Percentiles rank a stretch among this genome's conserved stretches.
phyloP scores from a whole-genome alignment of 2,113 vertebrate species.

The Scalopus aquaticus region DNA sequence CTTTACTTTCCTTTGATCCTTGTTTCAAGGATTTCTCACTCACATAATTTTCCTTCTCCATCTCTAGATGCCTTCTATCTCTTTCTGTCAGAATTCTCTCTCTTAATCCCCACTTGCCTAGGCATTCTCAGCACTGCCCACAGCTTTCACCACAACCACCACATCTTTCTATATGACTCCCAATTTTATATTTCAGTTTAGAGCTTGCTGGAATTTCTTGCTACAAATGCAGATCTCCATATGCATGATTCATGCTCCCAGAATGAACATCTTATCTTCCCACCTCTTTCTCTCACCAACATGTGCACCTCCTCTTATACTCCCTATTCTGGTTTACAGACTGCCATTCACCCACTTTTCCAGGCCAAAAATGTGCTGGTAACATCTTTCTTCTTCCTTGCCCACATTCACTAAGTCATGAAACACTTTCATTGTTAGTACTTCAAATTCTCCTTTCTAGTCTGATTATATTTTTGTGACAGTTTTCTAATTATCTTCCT shows the following conservation, averaged over 20 bases:
- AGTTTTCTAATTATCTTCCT: neutral
- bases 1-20: conserved; percentile 23
- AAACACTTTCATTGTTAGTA: neutral
- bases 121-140: conserved; percentile 40
- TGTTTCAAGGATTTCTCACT: conserved; percentile 22
- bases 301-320: conserved; percentile 35
- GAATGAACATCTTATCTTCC: conserved; percentile 62
- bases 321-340: conserved; percentile 38
- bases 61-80: conserved; percentile 33
- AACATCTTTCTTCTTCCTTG: neutral
- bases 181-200: conserved; percentile 63
- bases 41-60: neutral
- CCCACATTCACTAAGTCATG: neutral
- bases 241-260: conserved; percentile 60
- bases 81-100: conserved; percentile 18
- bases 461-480: neutral
- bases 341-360: neutral
- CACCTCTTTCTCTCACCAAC: conserved; percentile 35
- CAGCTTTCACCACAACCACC: conserved; percentile 26
- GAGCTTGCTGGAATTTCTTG: conserved; percentile 51
- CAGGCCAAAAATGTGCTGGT: conserved; percentile 6
- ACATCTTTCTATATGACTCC: conserved; percentile 28
- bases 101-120: neutral
- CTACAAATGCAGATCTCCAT: conserved; percentile 62
- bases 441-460: neutral